Conservation (phyloP, 2,113 vertebrate species). For the Laterallus jamaicensis region DNA sequence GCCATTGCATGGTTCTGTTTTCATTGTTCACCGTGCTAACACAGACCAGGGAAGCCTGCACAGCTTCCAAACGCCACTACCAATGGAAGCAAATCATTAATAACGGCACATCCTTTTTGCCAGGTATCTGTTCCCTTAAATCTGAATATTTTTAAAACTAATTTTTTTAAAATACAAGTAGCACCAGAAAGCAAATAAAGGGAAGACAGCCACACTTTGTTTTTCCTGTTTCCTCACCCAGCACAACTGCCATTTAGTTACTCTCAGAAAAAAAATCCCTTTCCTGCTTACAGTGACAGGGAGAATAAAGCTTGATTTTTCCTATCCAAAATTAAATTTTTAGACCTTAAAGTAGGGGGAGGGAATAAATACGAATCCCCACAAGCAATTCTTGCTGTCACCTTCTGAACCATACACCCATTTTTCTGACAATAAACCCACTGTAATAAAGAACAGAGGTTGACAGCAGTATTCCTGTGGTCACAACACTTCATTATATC, state of each 20-base stretch:
- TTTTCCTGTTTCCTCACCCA: neutral
- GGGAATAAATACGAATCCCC: neutral
- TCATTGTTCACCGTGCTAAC: neutral
- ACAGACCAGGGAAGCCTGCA: neutral
- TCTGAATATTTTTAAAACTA: neutral
- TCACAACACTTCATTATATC: conserved; percentile 2
- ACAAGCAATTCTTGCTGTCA: neutral
- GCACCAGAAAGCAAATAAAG: neutral
- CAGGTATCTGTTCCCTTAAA: neutral
- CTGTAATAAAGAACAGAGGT: neutral
- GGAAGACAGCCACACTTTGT: neutral
- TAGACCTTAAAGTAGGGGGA: neutral
- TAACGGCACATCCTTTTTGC: neutral
- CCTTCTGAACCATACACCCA: neutral
- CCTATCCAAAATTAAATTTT: neutral
- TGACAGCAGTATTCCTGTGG: conserved; percentile 22
- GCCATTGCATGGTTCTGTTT: conserved; percentile 37
- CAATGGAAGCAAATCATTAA: neutral
- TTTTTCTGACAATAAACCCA: conserved; percentile 40
- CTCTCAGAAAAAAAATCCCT: too few relatives aligned
- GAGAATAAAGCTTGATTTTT: neutral
- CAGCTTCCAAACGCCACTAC: neutral
- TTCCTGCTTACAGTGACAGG: neutral
- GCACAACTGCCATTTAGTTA: neutral
- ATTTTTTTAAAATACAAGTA: neutral